These are phyloP conservation scores for Percopsis transmontana DNA, from an alignment of 2,113 vertebrate genomes.

Conservation along the genomic window DNA sequence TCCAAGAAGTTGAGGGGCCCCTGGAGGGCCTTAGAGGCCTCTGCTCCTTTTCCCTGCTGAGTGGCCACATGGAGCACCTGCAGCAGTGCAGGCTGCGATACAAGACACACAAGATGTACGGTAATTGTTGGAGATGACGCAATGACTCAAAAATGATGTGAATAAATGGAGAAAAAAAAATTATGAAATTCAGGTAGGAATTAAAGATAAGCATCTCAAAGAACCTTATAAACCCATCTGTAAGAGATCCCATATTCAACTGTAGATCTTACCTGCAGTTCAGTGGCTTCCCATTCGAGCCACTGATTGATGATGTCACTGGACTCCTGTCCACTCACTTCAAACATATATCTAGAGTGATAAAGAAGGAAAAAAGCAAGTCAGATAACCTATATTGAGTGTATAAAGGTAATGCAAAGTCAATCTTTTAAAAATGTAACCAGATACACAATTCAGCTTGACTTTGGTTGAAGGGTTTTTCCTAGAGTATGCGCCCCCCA, in stretches of 20 bases:
- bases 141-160: too few species aligned
- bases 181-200: background rate
- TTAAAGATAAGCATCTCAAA: background rate
- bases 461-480: too few species aligned
- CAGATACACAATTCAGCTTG: background rate
- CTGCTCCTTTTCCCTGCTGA: constrained; percentile 81
- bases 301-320: constrained; percentile 82
- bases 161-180: constrained; percentile 9
- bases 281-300: constrained; percentile 91
- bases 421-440: background rate
- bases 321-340: constrained; percentile 77
- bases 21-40: constrained; percentile 70
- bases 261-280: constrained; percentile 84
- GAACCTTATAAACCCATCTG: too few species aligned
- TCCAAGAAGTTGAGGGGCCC: constrained; percentile 78
- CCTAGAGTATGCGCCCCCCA: too few species aligned
- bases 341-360: constrained; percentile 83
- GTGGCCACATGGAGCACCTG: constrained; percentile 79
- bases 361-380: background rate
- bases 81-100: constrained; percentile 77
- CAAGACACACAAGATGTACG: constrained; percentile 22
- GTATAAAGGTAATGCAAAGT: background rate
- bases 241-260: too few species aligned
- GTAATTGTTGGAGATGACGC: constrained; percentile 3
- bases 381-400: background rate